Conservation (phyloP, 2,888 invertebrate genomes). For the Oligia fasciuncula region DNA sequence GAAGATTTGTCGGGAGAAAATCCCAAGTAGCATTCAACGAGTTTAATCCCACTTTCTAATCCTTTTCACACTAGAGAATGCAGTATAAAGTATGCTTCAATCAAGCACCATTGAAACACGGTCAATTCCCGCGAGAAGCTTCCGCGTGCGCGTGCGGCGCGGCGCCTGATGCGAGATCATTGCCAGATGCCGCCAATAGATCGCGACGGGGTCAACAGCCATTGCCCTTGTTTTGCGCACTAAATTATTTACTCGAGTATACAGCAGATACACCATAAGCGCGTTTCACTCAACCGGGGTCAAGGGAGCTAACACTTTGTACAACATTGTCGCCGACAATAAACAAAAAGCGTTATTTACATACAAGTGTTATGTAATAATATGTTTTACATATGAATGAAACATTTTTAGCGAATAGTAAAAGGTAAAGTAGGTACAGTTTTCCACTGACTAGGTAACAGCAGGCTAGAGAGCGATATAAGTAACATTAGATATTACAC, state of each 20-base stretch:
- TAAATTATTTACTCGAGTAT: slow-evolving; percentile 81
- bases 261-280: slow-evolving; percentile 72
- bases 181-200: slow-evolving; percentile 88
- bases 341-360: slow-evolving; percentile 38
- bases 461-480: not conserved
- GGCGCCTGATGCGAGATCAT: slow-evolving; percentile 85
- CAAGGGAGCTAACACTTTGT: slow-evolving; percentile 76
- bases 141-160: slow-evolving; percentile 84
- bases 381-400: slow-evolving; percentile 33
- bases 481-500: slow-evolving; percentile 22
- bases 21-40: slow-evolving; percentile 69
- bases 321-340: slow-evolving; percentile 53
- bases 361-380: slow-evolving; percentile 45
- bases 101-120: slow-evolving; percentile 86
- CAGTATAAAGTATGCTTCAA: slow-evolving; percentile 75
- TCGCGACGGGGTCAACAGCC: slow-evolving; percentile 89
- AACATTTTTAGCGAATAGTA: slow-evolving; percentile 7
- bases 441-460: slow-evolving; percentile 12
- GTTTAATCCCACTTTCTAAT: slow-evolving; percentile 80
- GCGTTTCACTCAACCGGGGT: slow-evolving; percentile 74
- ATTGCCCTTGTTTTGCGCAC: slow-evolving; percentile 89
- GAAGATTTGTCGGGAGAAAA: slow-evolving; percentile 68
- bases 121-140: slow-evolving; percentile 84
- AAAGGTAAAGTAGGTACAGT: slow-evolving; percentile 10
- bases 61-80: slow-evolving; percentile 75